Evolutionary conservation across 2,888 invertebrate genomes (phyloP), one percentile per base, ranked within the genome.

Genomic region (Miltochrista miniata): DNA sequence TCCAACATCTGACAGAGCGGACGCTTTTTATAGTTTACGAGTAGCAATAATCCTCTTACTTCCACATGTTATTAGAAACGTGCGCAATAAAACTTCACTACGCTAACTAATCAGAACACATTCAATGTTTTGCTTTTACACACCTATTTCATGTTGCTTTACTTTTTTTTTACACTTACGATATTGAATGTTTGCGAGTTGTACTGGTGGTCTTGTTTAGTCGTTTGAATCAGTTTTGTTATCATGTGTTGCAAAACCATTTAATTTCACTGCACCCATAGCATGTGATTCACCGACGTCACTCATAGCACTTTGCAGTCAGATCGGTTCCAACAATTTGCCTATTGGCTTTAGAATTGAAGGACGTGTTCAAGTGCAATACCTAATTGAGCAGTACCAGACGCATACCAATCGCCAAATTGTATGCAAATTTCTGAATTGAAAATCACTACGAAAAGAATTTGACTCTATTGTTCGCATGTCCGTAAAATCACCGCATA

Each of bases 11-110:
- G 70, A 76, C 78, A 76, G 74, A 77, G 71, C 73, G 70, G 67
- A 57, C 61, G 68, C 74, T 77, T 77, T 78, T 79, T 74, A 81
- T 77, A 77, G 75, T 74, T 76, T 70, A 78, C 69, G 72, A 73
- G 64, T 65, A 56, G 49, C 60, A 60, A 69, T 74, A 71, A 74
- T 70, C 70, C 48, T 64, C 53, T 52, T 61, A 69, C 67, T 65
- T 72, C 68, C 72, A 70, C 64, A 68, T 64, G 70, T 70, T 74
- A 74, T 72, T 69, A 67, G 61, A 70, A 66, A 73, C 66, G 59
- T 54, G 52, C 57, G 65, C 68, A 70, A 76, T 79, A 76, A 79
- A 80, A 73, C 64, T 66, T 74, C 67, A 74, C 64, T 64, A 64
- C 67, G 68, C 66, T 60, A 65, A 67, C 73, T 79, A 75, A 83